Conservation (phyloP, 2,113 vertebrate genomes). For the Furnarius figulus region DNA sequence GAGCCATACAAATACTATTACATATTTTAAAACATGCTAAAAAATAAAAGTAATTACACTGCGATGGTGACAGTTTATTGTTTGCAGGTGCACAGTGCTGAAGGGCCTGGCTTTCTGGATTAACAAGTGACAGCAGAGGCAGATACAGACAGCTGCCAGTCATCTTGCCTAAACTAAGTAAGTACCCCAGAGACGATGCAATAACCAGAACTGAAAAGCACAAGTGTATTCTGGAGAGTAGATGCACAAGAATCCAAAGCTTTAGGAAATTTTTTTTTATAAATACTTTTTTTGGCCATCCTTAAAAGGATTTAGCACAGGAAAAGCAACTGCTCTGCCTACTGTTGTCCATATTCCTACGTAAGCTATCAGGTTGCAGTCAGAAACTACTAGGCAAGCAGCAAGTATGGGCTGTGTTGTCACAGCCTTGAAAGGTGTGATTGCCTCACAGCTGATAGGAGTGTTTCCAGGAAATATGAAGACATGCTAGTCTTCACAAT, state of each 20-base stretch:
- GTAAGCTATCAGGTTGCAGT: background rate
- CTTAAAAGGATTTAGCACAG: background rate
- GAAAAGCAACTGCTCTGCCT: background rate
- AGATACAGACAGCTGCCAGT: background rate
- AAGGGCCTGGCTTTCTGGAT: background rate
- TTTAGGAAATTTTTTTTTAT: background rate
- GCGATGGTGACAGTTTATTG: conserved; percentile 49
- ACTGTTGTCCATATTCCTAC: background rate
- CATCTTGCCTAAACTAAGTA: background rate
- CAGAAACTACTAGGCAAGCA: background rate
- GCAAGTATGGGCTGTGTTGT: background rate
- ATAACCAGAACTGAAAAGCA: background rate
- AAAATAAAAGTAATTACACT: conserved; percentile 28
- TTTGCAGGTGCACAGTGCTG: conserved; percentile 14
- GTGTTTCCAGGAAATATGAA: background rate
- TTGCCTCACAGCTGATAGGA: background rate
- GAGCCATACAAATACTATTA: conserved; percentile 48
- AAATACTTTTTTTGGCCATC: background rate
- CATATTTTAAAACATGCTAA: conserved; percentile 39
- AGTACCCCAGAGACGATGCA: background rate
- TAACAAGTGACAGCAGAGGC: background rate
- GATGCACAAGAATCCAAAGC: background rate
- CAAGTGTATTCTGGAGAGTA: background rate
- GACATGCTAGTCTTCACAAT: background rate
- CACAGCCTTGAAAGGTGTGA: background rate